Conservation (phyloP, 2,113 vertebrate species). For the Lepus timidus region DNA sequence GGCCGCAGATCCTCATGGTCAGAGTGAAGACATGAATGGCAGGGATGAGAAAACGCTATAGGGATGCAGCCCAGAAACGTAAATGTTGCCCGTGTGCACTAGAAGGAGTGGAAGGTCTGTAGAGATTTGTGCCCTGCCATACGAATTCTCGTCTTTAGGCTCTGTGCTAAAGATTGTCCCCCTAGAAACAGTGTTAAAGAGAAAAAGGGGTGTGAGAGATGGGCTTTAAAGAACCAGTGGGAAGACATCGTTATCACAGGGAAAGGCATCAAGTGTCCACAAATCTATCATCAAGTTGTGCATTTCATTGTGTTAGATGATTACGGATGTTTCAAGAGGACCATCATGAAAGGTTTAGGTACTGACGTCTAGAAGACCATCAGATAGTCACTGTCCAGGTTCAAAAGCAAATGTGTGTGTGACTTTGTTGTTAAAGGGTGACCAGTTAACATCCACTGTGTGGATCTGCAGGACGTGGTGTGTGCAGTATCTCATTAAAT, state of each 20-base stretch:
- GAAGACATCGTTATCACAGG: not conserved
- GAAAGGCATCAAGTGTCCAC: not conserved
- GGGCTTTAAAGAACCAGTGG: not conserved
- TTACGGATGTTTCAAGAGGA: not conserved
- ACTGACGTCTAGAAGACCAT: not conserved
- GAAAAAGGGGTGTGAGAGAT: not conserved
- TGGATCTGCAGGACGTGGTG: fast-evolving
- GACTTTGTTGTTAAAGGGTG: not conserved
- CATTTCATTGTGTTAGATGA: not conserved
- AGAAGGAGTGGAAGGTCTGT: not conserved
- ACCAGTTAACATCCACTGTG: not conserved
- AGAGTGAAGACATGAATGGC: fast-evolving
- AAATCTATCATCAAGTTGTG: not conserved
- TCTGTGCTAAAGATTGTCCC: not conserved
- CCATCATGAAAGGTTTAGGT: not conserved
- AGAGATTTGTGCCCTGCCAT: not conserved
- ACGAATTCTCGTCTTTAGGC: not conserved
- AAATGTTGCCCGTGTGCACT: fast-evolving
- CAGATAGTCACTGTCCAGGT: not conserved
- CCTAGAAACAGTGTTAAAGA: slow-evolving; percentile 21
- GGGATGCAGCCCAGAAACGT: fast-evolving
- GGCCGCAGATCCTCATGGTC: not conserved
- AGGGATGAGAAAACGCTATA: not conserved
- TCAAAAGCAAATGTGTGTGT: not conserved
- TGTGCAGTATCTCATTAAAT: not conserved